phyloP scores from a whole-genome alignment of 2,797 vertebrate genomes.

The Coilia nasus region DNA sequence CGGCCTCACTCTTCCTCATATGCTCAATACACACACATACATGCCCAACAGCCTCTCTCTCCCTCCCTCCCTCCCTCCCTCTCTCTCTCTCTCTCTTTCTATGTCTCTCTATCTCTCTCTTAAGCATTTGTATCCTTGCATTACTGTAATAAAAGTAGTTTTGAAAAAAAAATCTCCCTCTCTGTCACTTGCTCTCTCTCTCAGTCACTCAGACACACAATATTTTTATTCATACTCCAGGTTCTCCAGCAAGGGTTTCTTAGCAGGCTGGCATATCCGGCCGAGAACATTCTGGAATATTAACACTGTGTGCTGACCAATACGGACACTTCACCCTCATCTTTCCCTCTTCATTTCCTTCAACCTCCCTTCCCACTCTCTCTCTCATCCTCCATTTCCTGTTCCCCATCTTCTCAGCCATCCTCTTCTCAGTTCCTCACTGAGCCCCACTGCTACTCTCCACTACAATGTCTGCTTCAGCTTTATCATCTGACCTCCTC shows the following conservation, averaged over 20 bases:
- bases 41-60: no score
- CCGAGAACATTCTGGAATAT: constrained; percentile 41
- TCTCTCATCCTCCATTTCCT: constrained; percentile 47
- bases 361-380: constrained; percentile 50
- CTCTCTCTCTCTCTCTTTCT: no score
- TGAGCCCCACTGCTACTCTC: neutral
- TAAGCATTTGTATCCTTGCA: no score
- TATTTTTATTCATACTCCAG: constrained; percentile 50
- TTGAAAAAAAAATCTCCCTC: no score
- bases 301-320: constrained; percentile 23
- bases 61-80: no score
- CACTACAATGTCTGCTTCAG: neutral
- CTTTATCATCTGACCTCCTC: neutral
- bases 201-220: constrained; percentile 39
- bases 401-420: constrained; percentile 38
- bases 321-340: constrained; percentile 49
- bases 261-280: constrained; percentile 39
- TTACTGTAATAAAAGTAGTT: no score
- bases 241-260: neutral
- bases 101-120: no score
- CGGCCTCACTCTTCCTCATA: no score
- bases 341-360: constrained; percentile 29
- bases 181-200: constrained; percentile 22
- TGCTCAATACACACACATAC: no score
- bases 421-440: neutral